phyloP scores from a whole-genome alignment of 2,797 vertebrate species.

The Psittacula derbiana region DNA sequence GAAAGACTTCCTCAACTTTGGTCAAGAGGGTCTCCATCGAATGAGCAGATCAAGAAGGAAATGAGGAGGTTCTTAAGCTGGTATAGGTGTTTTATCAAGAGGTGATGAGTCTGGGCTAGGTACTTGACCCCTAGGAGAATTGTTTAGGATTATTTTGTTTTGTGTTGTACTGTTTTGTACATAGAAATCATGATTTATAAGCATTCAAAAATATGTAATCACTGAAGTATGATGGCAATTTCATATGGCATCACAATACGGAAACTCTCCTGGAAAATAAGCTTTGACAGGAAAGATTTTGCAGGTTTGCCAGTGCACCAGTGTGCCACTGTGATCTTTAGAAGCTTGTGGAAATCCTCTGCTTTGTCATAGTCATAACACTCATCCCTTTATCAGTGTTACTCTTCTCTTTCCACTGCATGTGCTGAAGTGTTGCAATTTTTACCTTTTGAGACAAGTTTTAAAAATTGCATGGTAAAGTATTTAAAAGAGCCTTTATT shows the following conservation, averaged over 20 bases:
- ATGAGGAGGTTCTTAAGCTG: neutral
- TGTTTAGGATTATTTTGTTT: neutral
- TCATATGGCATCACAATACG: neutral
- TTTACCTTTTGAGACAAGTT: neutral
- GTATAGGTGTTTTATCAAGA: neutral
- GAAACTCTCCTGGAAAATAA: neutral
- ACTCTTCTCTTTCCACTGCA: neutral
- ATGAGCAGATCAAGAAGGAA: neutral
- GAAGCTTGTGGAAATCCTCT: neutral
- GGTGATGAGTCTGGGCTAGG: neutral
- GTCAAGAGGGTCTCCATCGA: neutral
- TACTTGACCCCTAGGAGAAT: neutral
- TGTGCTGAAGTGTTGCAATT: neutral
- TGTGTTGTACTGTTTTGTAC: neutral
- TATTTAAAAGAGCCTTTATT: constrained; percentile 7
- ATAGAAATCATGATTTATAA: neutral
- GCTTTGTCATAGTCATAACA: neutral
- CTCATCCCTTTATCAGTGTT: neutral
- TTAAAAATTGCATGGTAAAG: neutral
- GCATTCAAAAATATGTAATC: neutral
- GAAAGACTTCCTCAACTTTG: neutral
- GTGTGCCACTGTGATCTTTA: neutral
- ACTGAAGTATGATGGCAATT: neutral
- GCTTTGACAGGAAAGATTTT: neutral
- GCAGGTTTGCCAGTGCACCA: neutral